These are phyloP conservation scores for Potamilus streckersoni DNA, from an alignment of 1,140 invertebrate genomes.

Conservation along the genomic window DNA sequence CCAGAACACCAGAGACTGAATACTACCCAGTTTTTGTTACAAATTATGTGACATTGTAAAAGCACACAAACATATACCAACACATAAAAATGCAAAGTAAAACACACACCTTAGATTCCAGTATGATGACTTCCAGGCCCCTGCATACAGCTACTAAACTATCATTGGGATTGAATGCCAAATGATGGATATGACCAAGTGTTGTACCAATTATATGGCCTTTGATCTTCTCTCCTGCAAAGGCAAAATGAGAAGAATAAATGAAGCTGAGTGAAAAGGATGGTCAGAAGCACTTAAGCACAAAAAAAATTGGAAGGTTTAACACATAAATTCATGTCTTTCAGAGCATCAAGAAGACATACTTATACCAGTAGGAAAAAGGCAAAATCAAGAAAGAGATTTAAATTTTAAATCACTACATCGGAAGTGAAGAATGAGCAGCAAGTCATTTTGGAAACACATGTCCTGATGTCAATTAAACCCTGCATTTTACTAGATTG, in stretches of 20 bases:
- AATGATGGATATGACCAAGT: conserved; percentile 40
- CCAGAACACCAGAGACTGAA: too few species aligned
- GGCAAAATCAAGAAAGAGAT: neutral
- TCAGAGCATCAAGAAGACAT: neutral
- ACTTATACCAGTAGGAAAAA: neutral
- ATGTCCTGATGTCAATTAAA: too few species aligned
- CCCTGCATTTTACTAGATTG: too few species aligned
- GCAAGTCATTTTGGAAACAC: too few species aligned
- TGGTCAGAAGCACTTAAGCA: neutral
- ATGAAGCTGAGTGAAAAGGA: neutral
- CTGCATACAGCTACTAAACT: conserved; percentile 36
- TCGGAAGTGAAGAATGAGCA: neutral
- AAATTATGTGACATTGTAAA: too few species aligned
- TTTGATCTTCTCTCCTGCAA: conserved; percentile 31
- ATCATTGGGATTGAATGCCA: conserved; percentile 40
- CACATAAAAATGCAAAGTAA: neutral
- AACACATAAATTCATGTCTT: neutral
- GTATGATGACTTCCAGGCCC: conserved; percentile 36
- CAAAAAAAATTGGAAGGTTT: neutral
- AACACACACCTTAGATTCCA: conserved; percentile 26
- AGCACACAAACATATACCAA: neutral
- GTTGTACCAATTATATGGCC: conserved; percentile 43
- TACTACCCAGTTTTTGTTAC: too few species aligned
- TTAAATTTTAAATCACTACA: neutral
- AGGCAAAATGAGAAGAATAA: neutral